Evolutionary conservation across 2,797 vertebrate species (phyloP), one percentile per base, ranked within the genome.

Genomic region (Sebastes glaucus): DNA sequence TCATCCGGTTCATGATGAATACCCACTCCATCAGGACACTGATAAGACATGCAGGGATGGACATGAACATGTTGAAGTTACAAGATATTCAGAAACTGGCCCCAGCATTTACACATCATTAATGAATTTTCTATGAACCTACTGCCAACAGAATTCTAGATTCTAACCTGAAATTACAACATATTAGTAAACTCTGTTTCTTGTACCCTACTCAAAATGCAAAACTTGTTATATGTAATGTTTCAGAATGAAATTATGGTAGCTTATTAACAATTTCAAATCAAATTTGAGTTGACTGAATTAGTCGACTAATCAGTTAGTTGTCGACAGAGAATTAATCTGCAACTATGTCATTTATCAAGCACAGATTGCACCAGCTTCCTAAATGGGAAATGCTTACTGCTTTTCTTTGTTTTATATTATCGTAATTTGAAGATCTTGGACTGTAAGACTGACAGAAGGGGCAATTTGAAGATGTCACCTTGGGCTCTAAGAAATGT

Each of bases 1-100:
- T 97, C 96, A 97, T 95, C 89, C 97, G 96, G 90, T 97, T 99
- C 97, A 99, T 98, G 94, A 98, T 93, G 95, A 97, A 97, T 81
- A 97, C 94, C 95, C 97, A 97, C 92, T 97, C 96, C 97, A 98
- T 97, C 85, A 87, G 96, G 87, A 94, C 90, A 61, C 96, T 96
- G 78, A 2, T 1, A 6, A 38, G 5, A 79, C 35, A 77, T 11
- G 25, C 42, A 81, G 4, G 63, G 60, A 74, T 2, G 6, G 49
- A 62, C 63, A 85, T 25, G 72, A 59, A 82, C 27, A 60, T 13
- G 32, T 6, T 62, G 4, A 52, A 46, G 28, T 18, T 33, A 71
- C 18, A 22, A n/a, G 33, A 22, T 35, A 22, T 49, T 52, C 32
- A 23, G 6, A 57, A 30, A 75, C n/a, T 25, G 60, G 33, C 10